Percentiles rank a stretch among this genome's conserved stretches.
These are phyloP conservation scores for Sphecodes monilicornis DNA, from an alignment of 2,888 invertebrate genomes.

Conservation along the genomic window DNA sequence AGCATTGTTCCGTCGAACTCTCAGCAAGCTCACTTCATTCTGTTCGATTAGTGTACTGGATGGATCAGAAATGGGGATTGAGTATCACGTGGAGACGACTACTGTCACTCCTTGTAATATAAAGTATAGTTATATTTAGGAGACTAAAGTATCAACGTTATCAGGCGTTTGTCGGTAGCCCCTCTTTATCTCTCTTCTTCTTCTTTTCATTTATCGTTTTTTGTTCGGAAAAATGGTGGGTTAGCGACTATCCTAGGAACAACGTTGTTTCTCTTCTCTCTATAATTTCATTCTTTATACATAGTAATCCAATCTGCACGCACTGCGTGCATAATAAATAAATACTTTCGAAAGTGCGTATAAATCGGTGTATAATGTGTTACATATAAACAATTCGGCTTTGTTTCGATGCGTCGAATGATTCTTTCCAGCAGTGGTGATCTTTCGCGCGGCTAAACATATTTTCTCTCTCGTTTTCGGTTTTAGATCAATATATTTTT, in stretches of 20 bases:
- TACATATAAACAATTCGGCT: conserved; percentile 69
- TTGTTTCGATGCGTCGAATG: conserved; percentile 45
- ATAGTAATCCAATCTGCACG: conserved; percentile 65
- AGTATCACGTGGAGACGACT: conserved; percentile 60
- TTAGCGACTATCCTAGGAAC: conserved; percentile 65
- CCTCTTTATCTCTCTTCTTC: not conserved
- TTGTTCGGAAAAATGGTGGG: conserved; percentile 32
- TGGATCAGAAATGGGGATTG: conserved; percentile 62
- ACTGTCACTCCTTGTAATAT: conserved; percentile 54
- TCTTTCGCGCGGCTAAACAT: conserved; percentile 7
- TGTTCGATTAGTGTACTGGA: conserved; percentile 58
- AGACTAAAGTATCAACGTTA: conserved; percentile 57
- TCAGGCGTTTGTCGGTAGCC: conserved; percentile 57
- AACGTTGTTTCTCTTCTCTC: conserved; percentile 47
- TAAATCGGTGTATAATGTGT: conserved; percentile 72
- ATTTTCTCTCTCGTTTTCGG: not conserved
- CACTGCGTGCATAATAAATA: conserved; percentile 68
- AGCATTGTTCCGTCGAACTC: conserved; percentile 42
- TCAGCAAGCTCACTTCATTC: conserved; percentile 48
- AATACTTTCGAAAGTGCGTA: conserved; percentile 74
- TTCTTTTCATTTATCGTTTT: not conserved
- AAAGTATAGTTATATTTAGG: conserved; percentile 51
- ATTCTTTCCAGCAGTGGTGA: conserved; percentile 42
- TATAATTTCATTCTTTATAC: conserved; percentile 50
- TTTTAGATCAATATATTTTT: conserved; percentile 8